Evolutionary conservation across 2,113 vertebrate species (phyloP), one percentile per base, ranked within the genome.

Genomic region (Gnathonemus echidnorhynchus): DNA sequence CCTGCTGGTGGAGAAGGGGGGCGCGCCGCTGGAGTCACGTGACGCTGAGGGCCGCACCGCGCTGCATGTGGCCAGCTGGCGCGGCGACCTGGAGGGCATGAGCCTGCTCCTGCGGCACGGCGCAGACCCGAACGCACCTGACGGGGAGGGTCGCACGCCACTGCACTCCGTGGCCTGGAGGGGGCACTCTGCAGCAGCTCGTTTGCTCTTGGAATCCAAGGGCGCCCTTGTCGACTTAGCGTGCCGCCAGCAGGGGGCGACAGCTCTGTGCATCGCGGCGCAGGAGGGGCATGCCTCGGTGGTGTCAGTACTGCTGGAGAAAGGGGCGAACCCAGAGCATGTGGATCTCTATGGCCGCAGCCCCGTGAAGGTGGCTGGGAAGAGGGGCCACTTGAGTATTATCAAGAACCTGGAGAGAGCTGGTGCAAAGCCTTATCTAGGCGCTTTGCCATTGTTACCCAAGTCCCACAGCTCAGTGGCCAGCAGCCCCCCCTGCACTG

Each of bases 161-260:
- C 24, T 97, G 88, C 96, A 97, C 90, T 96, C 95, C 31, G 94
- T 96, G 1, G 95, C 96, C 42, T 97, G 97, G 97, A 94, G 93
- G 45, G 96, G 96, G n/a, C 93, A 96, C 0, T 77, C 89, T 31
- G 88, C 90, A 27, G 93, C 95, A 0, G 95, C 95, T 9, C 91
- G 70, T 1, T 90, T 91, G 80, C 93, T 97, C 10, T 92, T 97
- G 58, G 92, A 93, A 4, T 90, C 91, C 39, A 91, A 49, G 0
- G 94, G 93, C 3, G 58, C 95, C 1, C 90, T 91, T 10, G 94
- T 96, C 19, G 93, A 97, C 87, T 94, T 96, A 3, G 92, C 95
- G 24, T 97, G 96, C 80, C 92, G 93, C 52, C 92, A 91, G 90
- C 96, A 97, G 87, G 94, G 95, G 6, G 96, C 96, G 86, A 97